Percentiles rank a stretch among this genome's conserved stretches.
Conservation (phyloP, 2,797 vertebrate species). For the Gobionotothen gibberifrons region DNA sequence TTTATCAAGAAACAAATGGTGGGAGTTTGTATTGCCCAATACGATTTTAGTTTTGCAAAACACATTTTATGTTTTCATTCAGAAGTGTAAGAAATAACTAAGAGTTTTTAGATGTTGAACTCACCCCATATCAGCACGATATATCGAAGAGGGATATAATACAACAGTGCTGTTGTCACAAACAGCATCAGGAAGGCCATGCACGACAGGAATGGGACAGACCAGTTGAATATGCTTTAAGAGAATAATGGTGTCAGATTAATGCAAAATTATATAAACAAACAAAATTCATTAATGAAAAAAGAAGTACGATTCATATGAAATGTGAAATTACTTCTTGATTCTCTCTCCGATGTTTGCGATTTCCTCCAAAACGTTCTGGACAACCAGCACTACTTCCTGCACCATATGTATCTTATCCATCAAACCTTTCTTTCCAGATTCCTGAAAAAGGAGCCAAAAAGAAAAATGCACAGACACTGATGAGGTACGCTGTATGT, state of each 20-base stretch:
- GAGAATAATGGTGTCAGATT: conserved; percentile 29
- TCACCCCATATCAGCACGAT: conserved; percentile 97
- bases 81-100: conserved; percentile 7
- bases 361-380: conserved; percentile 91
- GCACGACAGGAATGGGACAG: conserved; percentile 91
- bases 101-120: conserved; percentile 58
- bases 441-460: conserved; percentile 84
- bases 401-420: conserved; percentile 98
- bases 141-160: conserved; percentile 92
- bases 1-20: conserved; percentile 7
- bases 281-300: not conserved
- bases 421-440: conserved; percentile 93
- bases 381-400: conserved; percentile 93
- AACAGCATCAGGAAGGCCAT: conserved; percentile 89
- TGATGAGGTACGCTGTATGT: conserved; percentile 76
- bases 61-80: not conserved
- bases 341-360: conserved; percentile 93
- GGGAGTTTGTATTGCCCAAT: not conserved
- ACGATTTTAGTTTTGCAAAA: not conserved
- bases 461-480: conserved; percentile 58
- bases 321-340: conserved; percentile 90
- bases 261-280: not conserved
- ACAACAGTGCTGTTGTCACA: conserved; percentile 82
- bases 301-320: too few relatives aligned
- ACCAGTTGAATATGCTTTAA: conserved; percentile 96